Evolutionary conservation across 23 tunicate species (phyloP).

Genomic region (Oikopleura vanhoeffeni): DNA sequence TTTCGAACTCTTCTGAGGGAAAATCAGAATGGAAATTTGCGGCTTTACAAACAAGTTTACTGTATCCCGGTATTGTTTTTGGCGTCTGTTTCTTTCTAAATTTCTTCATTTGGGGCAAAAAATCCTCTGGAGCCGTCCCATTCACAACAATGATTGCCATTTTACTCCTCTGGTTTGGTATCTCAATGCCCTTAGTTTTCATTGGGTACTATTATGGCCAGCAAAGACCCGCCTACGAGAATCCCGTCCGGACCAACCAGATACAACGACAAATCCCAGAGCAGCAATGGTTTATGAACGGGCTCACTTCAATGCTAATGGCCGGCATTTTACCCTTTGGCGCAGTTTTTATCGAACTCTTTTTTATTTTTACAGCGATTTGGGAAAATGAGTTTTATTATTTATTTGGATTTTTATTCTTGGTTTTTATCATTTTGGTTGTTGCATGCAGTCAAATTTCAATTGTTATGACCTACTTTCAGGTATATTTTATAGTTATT

Average conservation of each 20-base stretch:
- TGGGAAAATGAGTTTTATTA: constrained; percentile 99
- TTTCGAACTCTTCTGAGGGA: too few species aligned
- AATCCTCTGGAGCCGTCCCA: constrained; percentile 98
- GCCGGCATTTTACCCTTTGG: constrained; percentile 99
- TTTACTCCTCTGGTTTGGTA: constrained; percentile 66
- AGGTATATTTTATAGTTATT: constrained; percentile 60
- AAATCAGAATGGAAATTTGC: constrained; percentile 80
- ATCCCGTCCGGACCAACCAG: constrained; percentile 90
- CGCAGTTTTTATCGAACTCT: constrained; percentile 94
- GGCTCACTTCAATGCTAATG: constrained; percentile 77
- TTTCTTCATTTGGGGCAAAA: constrained; percentile 99
- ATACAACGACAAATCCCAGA: constrained; percentile 93
- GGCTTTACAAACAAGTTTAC: constrained; percentile 67
- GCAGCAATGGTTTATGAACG: constrained; percentile 84
- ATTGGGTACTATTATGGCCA: constrained; percentile 81
- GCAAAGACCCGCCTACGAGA: constrained; percentile 83
- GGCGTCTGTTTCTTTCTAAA: constrained; percentile 68
- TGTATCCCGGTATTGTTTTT: constrained; percentile 72
- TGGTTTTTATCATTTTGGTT: constrained; percentile 75
- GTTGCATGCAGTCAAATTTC: constrained; percentile 98
- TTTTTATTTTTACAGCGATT: constrained; percentile 97
- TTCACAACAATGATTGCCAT: constrained; percentile 86
- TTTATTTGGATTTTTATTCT: constrained; percentile 82
- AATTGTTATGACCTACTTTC: constrained; percentile 96
- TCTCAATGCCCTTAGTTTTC: constrained; percentile 71